Percentiles rank a stretch among this genome's conserved stretches.
Conservation (phyloP, 2,888 invertebrate genomes). For the Rhaphigaster nebulosa region DNA sequence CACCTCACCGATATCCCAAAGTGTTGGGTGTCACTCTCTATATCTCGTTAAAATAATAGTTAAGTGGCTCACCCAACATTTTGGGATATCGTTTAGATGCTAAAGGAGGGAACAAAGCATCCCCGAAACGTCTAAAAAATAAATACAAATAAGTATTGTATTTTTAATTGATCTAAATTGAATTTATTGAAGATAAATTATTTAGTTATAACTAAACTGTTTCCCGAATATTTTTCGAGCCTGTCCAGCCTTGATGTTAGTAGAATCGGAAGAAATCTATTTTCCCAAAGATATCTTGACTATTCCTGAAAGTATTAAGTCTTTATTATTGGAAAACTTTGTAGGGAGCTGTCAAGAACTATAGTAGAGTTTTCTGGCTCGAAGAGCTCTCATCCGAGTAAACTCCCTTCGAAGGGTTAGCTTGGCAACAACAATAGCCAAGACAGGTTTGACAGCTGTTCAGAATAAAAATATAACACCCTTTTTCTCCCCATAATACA, state of each 20-base stretch:
- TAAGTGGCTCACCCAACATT: too few relatives aligned
- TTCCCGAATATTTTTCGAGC: not conserved
- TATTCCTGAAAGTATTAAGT: not conserved
- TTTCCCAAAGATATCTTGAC: not conserved
- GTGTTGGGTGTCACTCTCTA: too few relatives aligned
- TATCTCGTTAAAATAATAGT: too few relatives aligned
- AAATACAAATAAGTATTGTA: too few relatives aligned
- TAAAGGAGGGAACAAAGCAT: too few relatives aligned
- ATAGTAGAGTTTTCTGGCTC: not conserved
- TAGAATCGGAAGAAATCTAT: not conserved
- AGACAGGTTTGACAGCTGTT: not conserved
- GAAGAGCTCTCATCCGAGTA: not conserved
- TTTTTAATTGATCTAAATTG: too few relatives aligned
- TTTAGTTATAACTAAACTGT: not conserved
- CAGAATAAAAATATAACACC: not conserved
- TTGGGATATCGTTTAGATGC: too few relatives aligned
- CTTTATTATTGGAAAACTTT: not conserved
- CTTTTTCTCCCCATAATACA: not conserved
- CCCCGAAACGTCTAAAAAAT: too few relatives aligned
- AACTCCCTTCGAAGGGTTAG: not conserved
- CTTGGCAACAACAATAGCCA: not conserved
- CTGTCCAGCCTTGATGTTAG: not conserved
- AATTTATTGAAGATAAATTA: not conserved
- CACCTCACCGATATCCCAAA: too few relatives aligned
- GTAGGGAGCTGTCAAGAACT: not conserved